Conservation (phyloP, 2,113 vertebrate species). For the Trichechus manatus region DNA sequence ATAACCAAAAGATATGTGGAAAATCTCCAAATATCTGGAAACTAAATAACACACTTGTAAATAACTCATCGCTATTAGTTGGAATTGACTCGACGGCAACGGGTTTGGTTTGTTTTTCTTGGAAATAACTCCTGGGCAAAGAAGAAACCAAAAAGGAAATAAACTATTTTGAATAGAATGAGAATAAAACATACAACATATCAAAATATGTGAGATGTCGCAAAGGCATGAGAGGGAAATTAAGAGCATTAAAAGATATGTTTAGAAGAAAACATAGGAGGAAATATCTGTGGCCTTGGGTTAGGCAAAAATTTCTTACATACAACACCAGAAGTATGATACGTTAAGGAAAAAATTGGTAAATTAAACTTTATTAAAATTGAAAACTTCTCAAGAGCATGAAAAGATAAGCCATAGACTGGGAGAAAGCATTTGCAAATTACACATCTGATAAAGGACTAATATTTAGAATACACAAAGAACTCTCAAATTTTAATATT, state of each 20-base stretch:
- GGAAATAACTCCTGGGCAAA: background rate
- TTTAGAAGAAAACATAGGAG: background rate
- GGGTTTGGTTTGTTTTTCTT: background rate
- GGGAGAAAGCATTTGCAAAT: too few relatives aligned
- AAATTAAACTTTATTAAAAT: too few relatives aligned
- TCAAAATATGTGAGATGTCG: background rate
- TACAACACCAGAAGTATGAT: too few relatives aligned
- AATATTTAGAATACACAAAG: background rate
- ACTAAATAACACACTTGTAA: conserved; percentile 12
- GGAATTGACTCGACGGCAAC: too few relatives aligned
- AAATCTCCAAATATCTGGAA: background rate
- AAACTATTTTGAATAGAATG: background rate
- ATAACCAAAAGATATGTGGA: background rate
- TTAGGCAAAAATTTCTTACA: too few relatives aligned
- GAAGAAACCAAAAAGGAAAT: background rate
- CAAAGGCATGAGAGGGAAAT: background rate
- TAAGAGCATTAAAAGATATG: background rate
- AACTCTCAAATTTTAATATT: conserved; percentile 38
- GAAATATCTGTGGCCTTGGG: too few relatives aligned
- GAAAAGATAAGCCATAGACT: background rate
- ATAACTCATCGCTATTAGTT: too few relatives aligned
- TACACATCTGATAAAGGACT: background rate
- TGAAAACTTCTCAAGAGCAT: background rate
- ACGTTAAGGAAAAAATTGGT: too few relatives aligned
- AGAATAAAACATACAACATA: conserved; percentile 21